phyloP scores from a whole-genome alignment of 2,888 invertebrate genomes.

The Drosophila prostipennis region DNA sequence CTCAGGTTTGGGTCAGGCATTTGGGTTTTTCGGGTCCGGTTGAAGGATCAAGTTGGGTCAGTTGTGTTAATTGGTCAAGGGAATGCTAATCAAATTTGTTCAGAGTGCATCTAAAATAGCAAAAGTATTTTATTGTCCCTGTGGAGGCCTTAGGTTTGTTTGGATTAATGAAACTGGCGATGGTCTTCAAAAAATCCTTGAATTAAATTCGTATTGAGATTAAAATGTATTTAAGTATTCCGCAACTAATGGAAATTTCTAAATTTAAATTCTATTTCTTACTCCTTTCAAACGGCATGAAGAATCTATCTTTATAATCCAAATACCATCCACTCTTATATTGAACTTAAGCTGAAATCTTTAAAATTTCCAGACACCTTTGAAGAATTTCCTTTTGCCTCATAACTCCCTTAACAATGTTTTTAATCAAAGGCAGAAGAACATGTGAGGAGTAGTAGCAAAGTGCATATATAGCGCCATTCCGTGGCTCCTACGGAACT shows the following conservation, averaged over 20 bases:
- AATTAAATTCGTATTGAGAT: too few relatives aligned
- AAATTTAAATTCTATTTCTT: too few relatives aligned
- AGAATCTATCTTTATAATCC: too few relatives aligned
- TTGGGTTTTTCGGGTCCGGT: constrained; percentile 37
- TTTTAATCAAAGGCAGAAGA: constrained; percentile 9
- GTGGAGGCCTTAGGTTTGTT: constrained; percentile 1
- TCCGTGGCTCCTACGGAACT: background rate
- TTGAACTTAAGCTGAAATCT: background rate
- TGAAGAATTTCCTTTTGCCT: background rate
- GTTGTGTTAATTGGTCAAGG: constrained; percentile 41
- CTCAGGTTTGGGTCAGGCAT: constrained; percentile 41
- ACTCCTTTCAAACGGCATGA: too few relatives aligned
- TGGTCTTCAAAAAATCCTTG: background rate
- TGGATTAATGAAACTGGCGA: background rate
- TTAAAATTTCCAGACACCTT: background rate
- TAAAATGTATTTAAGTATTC: too few relatives aligned
- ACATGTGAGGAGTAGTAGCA: background rate
- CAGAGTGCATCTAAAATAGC: constrained; percentile 14
- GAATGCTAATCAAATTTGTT: constrained; percentile 38
- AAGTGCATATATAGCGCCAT: background rate
- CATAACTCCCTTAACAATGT: constrained; percentile 12
- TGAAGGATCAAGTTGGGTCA: constrained; percentile 29
- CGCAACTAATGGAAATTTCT: too few relatives aligned
- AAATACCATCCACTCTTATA: too few relatives aligned
- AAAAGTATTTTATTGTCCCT: constrained; percentile 14